Conservation (phyloP, 2,113 vertebrate species). For the Dromas ardeola region DNA sequence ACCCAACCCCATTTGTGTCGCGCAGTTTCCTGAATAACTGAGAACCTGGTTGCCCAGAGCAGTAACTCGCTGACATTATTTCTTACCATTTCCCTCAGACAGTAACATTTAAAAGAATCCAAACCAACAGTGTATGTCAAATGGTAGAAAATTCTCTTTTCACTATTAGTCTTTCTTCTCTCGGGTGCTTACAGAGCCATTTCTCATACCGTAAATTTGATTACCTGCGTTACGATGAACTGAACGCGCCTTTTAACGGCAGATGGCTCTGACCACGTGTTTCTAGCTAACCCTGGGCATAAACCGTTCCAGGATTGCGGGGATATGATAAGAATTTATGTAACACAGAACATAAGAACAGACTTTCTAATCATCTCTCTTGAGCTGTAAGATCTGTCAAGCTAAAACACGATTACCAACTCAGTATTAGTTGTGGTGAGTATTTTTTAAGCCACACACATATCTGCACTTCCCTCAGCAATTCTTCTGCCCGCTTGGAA, state of each 20-base stretch:
- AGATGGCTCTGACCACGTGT: rapidly evolving
- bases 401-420: neutral
- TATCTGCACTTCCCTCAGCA: neutral
- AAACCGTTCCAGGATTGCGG: rapidly evolving
- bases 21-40: neutral
- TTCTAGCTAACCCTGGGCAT: neutral
- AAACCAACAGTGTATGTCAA: rapidly evolving
- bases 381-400: neutral
- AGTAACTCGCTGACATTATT: rapidly evolving
- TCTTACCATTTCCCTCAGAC: neutral
- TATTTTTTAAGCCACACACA: neutral
- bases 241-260: no score
- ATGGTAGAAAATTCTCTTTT: neutral
- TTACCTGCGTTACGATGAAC: rapidly evolving
- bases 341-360: neutral
- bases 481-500: neutral
- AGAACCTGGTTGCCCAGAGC: neutral
- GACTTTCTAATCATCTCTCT: neutral
- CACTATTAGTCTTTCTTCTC: rapidly evolving
- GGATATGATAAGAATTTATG: neutral
- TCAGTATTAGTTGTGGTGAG: neutral
- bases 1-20: neutral
- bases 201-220: no score
- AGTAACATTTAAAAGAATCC: neutral
- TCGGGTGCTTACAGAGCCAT: rapidly evolving